Evolutionary conservation across 2,113 vertebrate genomes (phyloP), one percentile per base, ranked within the genome.

Genomic region (Myotis yumanensis): DNA sequence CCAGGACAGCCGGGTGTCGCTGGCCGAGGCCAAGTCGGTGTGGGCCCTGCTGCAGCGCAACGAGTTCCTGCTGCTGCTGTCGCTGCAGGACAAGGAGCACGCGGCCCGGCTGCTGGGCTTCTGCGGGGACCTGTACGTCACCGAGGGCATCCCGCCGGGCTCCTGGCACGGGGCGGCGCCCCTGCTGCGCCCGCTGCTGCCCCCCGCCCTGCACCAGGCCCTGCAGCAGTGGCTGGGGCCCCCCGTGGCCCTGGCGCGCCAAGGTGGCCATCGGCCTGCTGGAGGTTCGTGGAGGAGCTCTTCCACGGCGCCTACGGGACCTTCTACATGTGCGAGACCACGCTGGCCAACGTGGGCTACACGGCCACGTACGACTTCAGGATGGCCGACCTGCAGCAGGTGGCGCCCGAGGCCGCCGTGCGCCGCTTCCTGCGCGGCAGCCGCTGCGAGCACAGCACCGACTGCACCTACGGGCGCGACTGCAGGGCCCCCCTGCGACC

Each of bases 201-300:
- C 99, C 0, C 97, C 99, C 0, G 97, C 98, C 0, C n/a, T 99
- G 90, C 99, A 98, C 89, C 96, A 97, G 2, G 82, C 98, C 52
- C 59, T 99, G 80, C 99, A 99, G 97, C 99, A 98, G 97, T 99
- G 99, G 99, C 98, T 99, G 0, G 99, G 99, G 0, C n/a, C 99
- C 99, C 0, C 98, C 99, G 0, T 99, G 99, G 99, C 99, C 99
- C 1, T 98, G 98, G 48, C 97, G 99, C 7, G 99, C 99, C 4
- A 99, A 99, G 92, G 99, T 99, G 1, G 98, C 99, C 97, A 99
- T 99, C 0, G 99, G 99, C 40, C 98, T 99, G 18, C 98, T 99
- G 97, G 99, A 99, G n/a, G 96, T 99, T 99, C 0, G 99, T 99
- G 97, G 99, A 99, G 93, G 99, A 99, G 95, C 99, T 99, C 7